Percentiles rank a stretch among this genome's conserved stretches.
These are phyloP conservation scores for Acleris holmiana DNA, from an alignment of 2,888 invertebrate genomes.

Conservation along the genomic window DNA sequence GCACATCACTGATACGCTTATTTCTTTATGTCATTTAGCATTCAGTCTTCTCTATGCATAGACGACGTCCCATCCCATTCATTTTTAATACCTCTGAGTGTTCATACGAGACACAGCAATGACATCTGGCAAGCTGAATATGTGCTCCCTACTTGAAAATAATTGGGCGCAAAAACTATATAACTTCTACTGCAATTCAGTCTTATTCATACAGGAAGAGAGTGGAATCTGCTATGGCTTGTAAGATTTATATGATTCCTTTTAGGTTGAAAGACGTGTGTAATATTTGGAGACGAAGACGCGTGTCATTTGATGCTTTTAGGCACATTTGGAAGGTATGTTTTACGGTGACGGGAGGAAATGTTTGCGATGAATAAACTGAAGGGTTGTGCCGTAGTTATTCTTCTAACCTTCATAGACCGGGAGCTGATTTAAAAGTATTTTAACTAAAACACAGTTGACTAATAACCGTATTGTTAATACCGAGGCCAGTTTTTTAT, in stretches of 20 bases:
- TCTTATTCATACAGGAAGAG: too few relatives aligned
- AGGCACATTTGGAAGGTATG: slow-evolving; percentile 35
- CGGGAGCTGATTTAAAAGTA: too few relatives aligned
- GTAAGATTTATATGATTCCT: too few relatives aligned
- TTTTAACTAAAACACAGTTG: too few relatives aligned
- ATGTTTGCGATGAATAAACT: slow-evolving; percentile 33
- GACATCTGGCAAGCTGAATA: slow-evolving; percentile 33
- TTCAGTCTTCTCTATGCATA: slow-evolving; percentile 10
- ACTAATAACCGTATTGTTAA: too few relatives aligned
- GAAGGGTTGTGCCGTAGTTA: slow-evolving; percentile 11
- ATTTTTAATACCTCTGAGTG: slow-evolving; percentile 36
- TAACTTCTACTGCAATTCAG: too few relatives aligned
- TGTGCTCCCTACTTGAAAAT: background rate
- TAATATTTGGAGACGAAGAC: slow-evolving; percentile 34
- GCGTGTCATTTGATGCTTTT: slow-evolving; percentile 36
- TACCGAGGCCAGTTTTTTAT: too few relatives aligned
- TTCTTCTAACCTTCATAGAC: slow-evolving; percentile 4
- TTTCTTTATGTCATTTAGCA: background rate
- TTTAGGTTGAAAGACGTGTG: background rate
- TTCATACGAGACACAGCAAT: slow-evolving; percentile 30
- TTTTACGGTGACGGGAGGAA: slow-evolving; percentile 29
- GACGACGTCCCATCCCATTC: slow-evolving; percentile 21
- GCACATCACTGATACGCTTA: background rate
- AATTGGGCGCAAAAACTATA: too few relatives aligned
- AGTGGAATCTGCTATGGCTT: too few relatives aligned